A percentile compares a stretch with the other conserved stretches of the same genome.
phyloP scores from a whole-genome alignment of 1,140 invertebrate genomes.

The Rhopalosiphum maidis region DNA sequence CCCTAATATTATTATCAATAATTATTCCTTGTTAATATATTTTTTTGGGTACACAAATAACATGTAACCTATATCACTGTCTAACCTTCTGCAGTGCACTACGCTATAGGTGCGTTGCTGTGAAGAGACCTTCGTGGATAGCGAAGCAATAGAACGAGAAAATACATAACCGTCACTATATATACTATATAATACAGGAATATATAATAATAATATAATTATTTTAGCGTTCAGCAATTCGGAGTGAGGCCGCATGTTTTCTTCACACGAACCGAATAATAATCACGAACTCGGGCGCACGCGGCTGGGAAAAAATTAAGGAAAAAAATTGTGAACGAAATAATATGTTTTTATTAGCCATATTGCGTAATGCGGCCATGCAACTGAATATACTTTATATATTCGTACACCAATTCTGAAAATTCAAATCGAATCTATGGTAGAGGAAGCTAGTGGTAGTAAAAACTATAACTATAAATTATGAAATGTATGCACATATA shows the following conservation, averaged over 20 bases:
- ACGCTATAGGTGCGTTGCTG: not conserved
- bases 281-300: not conserved
- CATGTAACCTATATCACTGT: not conserved
- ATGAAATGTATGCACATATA: too few relatives aligned
- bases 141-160: not conserved
- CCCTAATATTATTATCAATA: not conserved
- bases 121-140: not conserved
- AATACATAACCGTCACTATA: constrained; percentile 8
- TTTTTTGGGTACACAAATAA: not conserved
- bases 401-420: too few relatives aligned
- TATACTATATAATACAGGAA: not conserved
- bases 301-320: constrained; percentile 16
- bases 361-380: not conserved
- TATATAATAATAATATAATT: not conserved
- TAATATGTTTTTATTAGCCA: too few relatives aligned
- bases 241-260: constrained; percentile 4
- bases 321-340: not conserved
- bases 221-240: not conserved
- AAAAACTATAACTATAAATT: too few relatives aligned
- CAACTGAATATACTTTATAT: too few relatives aligned
- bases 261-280: constrained; percentile 24
- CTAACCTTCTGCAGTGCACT: not conserved
- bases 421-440: too few relatives aligned
- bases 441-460: too few relatives aligned
- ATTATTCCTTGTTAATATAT: too few relatives aligned